A percentile compares a stretch with the other conserved stretches of the same genome.
Evolutionary conservation across 2,797 vertebrate species (phyloP).

Genomic region (Botia kubotai): DNA sequence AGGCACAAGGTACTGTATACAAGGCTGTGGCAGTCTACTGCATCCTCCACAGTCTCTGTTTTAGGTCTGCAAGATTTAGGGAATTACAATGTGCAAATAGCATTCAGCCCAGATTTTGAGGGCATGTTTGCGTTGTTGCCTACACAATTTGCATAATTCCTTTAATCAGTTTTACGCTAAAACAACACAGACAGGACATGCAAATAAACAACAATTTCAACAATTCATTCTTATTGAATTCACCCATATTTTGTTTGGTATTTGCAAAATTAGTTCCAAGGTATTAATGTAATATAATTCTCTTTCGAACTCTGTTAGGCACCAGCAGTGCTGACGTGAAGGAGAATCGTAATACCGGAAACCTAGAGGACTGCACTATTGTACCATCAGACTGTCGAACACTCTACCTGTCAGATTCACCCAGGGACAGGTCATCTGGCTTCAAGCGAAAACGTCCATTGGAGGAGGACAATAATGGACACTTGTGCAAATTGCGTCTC

Average conservation of each 20-base stretch:
- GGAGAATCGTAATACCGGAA: conserved; percentile 92
- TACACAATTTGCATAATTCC: too few relatives aligned
- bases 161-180: too few relatives aligned
- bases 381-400: conserved; percentile 77
- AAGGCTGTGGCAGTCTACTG: too few relatives aligned
- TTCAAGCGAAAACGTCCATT: conserved; percentile 93
- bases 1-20: too few relatives aligned
- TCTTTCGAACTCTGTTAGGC: conserved; percentile 75
- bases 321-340: conserved; percentile 97
- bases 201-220: too few relatives aligned
- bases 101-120: too few relatives aligned
- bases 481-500: conserved; percentile 88
- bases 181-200: too few relatives aligned
- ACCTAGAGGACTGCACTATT: conserved; percentile 85
- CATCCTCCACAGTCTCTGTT: too few relatives aligned
- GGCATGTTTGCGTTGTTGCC: too few relatives aligned
- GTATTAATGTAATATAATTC: neutral
- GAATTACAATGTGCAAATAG: too few relatives aligned
- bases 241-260: neutral
- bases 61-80: too few relatives aligned
- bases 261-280: neutral
- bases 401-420: conserved; percentile 71
- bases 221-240: too few relatives aligned
- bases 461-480: conserved; percentile 91
- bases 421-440: conserved; percentile 69